Conservation (phyloP, 1,140 invertebrate genomes). For the Bombus soroeensis region DNA sequence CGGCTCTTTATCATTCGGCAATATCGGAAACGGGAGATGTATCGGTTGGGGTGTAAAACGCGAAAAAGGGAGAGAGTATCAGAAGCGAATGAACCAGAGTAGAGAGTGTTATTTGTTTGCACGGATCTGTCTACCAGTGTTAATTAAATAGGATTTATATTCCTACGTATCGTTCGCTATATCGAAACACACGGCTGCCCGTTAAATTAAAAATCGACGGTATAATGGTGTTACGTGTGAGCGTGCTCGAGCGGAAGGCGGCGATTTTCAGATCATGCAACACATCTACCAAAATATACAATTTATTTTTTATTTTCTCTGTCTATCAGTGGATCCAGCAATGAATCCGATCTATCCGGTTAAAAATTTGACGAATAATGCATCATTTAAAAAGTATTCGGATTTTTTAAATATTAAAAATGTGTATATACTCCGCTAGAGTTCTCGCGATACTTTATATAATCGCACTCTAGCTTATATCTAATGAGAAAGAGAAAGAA, state of each 20-base stretch:
- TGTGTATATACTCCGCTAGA: too few relatives aligned
- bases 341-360: not conserved
- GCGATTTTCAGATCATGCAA: not conserved
- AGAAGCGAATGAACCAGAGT: slow-evolving; percentile 40
- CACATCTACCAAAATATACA: not conserved
- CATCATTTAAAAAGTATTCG: not conserved
- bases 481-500: not conserved
- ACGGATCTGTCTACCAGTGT: slow-evolving; percentile 55
- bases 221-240: slow-evolving; percentile 6
- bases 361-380: not conserved
- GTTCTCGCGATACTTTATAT: too few relatives aligned
- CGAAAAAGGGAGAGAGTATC: slow-evolving; percentile 42
- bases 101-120: slow-evolving; percentile 62
- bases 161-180: slow-evolving; percentile 36
- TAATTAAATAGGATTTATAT: slow-evolving; percentile 69
- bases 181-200: slow-evolving; percentile 8
- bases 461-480: not conserved
- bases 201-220: slow-evolving; percentile 52
- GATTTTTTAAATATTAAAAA: not conserved
- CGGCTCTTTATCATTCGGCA: slow-evolving; percentile 62
- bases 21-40: slow-evolving; percentile 49
- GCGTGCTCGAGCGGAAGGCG: not conserved
- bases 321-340: not conserved
- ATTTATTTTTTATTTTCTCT: not conserved
- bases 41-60: slow-evolving; percentile 29